Evolutionary conservation across 2,888 invertebrate species (phyloP).

Genomic region (Parelbella ahira): DNA sequence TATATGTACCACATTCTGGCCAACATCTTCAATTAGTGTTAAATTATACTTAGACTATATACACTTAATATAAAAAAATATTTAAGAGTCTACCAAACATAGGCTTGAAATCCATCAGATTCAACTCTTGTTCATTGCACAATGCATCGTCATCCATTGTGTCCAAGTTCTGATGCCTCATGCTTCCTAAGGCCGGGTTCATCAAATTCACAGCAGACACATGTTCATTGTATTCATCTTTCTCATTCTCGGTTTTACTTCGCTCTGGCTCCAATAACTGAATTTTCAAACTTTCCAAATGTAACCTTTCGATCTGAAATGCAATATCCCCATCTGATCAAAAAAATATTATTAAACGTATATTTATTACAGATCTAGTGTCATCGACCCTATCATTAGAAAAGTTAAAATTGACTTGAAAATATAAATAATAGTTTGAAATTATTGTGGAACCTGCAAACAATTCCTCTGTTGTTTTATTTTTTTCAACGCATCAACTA

Average conservation of each 20-base stretch:
- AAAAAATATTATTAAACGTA: no score
- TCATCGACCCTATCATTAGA: no score
- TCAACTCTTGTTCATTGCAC: conserved; percentile 48
- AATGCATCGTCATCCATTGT: conserved; percentile 33
- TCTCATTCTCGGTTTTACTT: conserved; percentile 5
- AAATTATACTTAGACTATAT: no score
- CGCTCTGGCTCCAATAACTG: conserved; percentile 25
- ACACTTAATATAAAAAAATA: no score
- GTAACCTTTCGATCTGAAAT: conserved; percentile 62
- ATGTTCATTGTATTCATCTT: neutral
- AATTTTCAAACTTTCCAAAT: conserved; percentile 51
- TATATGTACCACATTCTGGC: no score
- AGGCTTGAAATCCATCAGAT: conserved; percentile 39
- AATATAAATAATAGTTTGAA: neutral
- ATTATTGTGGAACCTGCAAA: conserved; percentile 45
- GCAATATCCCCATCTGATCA: no score
- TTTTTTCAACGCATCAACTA: conserved; percentile 47
- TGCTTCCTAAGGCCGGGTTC: conserved; percentile 22
- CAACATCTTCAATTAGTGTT: no score
- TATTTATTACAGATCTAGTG: no score
- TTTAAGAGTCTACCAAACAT: conserved; percentile 48
- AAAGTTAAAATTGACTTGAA: no score
- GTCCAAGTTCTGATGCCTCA: neutral
- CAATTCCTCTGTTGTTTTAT: conserved; percentile 55
- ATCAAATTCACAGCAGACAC: conserved; percentile 34